These are phyloP conservation scores for Aldrovandia affinis DNA, from an alignment of 2,797 vertebrate genomes.

Conservation along the genomic window DNA sequence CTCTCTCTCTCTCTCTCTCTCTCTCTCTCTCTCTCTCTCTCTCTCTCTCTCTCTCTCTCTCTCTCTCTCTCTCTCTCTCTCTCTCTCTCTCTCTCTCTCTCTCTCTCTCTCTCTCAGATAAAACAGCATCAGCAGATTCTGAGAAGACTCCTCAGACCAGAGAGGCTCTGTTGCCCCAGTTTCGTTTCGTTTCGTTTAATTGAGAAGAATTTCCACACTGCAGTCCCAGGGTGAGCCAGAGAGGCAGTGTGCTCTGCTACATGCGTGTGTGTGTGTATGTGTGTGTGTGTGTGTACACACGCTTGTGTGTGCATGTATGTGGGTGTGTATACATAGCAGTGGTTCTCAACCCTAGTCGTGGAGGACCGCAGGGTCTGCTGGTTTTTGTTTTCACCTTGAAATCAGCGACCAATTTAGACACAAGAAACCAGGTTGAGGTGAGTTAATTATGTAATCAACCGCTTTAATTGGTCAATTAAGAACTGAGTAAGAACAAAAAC, in stretches of 20 bases:
- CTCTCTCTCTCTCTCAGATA: neutral
- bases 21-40: neutral
- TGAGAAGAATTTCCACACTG: neutral
- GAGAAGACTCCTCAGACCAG: neutral
- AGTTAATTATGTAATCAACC: too few relatives aligned
- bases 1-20: neutral
- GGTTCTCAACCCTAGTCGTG: too few relatives aligned
- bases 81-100: neutral
- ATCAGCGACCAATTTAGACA: too few relatives aligned
- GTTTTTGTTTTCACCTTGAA: too few relatives aligned
- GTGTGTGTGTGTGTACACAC: too few relatives aligned
- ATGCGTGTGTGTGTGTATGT: neutral
- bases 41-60: neutral
- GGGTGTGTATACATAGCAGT: neutral
- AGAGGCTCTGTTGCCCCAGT: neutral
- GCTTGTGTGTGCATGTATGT: too few relatives aligned
- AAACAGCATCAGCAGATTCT: constrained; percentile 4
- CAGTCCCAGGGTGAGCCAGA: neutral
- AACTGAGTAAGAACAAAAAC: too few relatives aligned
- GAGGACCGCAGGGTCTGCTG: too few relatives aligned
- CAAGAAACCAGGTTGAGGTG: too few relatives aligned
- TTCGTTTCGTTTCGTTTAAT: neutral
- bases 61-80: neutral
- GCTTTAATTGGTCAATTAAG: too few relatives aligned
- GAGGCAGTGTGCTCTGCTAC: neutral